These are phyloP conservation scores for Rhinogobio ventralis DNA, from an alignment of 2,797 vertebrate species.

Conservation along the genomic window DNA sequence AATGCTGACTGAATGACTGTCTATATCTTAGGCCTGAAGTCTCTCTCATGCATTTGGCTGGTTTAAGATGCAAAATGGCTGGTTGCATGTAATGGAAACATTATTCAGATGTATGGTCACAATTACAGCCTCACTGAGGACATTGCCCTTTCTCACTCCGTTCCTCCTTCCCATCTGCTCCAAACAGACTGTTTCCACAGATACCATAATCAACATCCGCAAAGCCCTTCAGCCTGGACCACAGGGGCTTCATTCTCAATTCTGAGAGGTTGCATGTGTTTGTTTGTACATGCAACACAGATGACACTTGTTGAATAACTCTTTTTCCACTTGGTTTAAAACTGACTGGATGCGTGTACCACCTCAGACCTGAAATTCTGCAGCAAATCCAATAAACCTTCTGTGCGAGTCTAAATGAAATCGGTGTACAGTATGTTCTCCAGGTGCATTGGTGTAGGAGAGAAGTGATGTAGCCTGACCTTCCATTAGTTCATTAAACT, in stretches of 20 bases:
- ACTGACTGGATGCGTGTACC: neutral
- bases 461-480: constrained; percentile 21
- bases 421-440: constrained; percentile 10
- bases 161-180: constrained; percentile 28
- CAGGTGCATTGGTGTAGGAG: constrained; percentile 24
- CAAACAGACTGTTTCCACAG: constrained; percentile 27
- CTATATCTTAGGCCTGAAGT: neutral
- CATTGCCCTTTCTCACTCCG: constrained; percentile 19
- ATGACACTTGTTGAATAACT: constrained; percentile 6
- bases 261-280: constrained; percentile 25
- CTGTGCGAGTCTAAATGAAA: constrained; percentile 21
- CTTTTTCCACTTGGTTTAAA: constrained; percentile 6
- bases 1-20: constrained; percentile 1
- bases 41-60: neutral
- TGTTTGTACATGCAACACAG: constrained; percentile 16
- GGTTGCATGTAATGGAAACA: constrained; percentile 66
- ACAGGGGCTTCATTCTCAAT: constrained; percentile 20
- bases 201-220: constrained; percentile 35
- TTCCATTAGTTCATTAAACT: constrained; percentile 35
- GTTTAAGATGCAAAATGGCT: constrained; percentile 37
- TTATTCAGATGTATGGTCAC: constrained; percentile 62
- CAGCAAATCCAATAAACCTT: constrained; percentile 26
- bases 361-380: neutral
- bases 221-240: constrained; percentile 17
- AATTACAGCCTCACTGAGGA: constrained; percentile 41